Evolutionary conservation across 1,140 invertebrate genomes (phyloP), one percentile per base, ranked within the genome.

Genomic region (Pseudachorutes palmiensis): DNA sequence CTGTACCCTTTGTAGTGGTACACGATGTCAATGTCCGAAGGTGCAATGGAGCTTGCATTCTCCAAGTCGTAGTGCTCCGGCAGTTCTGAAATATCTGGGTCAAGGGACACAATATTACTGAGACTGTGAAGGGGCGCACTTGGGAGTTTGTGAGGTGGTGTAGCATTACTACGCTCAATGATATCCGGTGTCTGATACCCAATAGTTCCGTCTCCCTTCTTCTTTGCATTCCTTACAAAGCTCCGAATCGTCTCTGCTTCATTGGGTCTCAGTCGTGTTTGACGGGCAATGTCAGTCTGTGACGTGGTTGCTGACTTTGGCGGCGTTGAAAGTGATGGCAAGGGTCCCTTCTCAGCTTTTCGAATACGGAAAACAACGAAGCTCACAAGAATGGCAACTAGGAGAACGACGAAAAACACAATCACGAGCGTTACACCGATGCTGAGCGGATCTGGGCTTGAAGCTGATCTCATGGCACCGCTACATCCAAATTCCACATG

Each of bases 11-110:
- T 95, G 77, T 97, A 97, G 77, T 97, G 94, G 75, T 94, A 94
- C 1, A 95, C 91, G 67, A 97, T 92, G 76, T 97, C 94, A 68
- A 97, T 96, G 78, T 97, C 95, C 14, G 92, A 95, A 0, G 95
- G 94, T 0, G 95, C 95, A 71, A 98, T 97, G 0, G 92, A 95
- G 77, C 92, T 95, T 0, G 94, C 92, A 79, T 97, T 97, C 79
- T 98, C 94, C 62, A 98, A 80, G 77, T 98, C 94, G 75, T 98
- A 97, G 76, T 95, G 94, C 77, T 97, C 94, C 0, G 93, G 92
- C 70, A 76, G 62, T 16, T n/a, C n/a, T n/a, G n/a, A n/a, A n/a
- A n/a, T n/a, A n/a, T 73, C 71, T 9, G 70, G 73, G 41, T 78
- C 78, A 58, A 74, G 65, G 2, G 75, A 74, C 9, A 75, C 72